phyloP scores from a whole-genome alignment of 2,113 vertebrate genomes.

The Spilogale gracilis region DNA sequence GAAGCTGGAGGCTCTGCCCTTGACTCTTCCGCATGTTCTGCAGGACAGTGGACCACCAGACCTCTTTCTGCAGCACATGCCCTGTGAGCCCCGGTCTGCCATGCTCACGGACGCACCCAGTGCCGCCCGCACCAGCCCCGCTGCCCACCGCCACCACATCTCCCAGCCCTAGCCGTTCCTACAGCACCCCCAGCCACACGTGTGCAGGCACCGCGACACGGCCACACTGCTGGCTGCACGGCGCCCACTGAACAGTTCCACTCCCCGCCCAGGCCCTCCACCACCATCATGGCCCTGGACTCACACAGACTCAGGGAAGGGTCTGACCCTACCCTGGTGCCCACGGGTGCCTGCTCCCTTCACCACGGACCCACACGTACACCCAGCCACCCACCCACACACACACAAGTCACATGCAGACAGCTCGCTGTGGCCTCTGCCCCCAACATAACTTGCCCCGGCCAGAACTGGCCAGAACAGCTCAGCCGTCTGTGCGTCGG shows the following conservation, averaged over 20 bases:
- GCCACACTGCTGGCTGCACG: not conserved
- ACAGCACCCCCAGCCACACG: not conserved
- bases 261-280: not conserved
- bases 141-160: not conserved
- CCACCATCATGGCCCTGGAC: not conserved
- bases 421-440: not conserved
- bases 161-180: not conserved
- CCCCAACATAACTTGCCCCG: not conserved
- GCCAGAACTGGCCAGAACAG: not conserved
- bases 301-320: not conserved
- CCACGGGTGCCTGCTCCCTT: not conserved
- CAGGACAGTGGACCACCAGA: constrained; percentile 63
- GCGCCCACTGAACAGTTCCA: not conserved
- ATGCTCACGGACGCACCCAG: not conserved
- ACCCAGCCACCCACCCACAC: not conserved
- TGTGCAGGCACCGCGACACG: not conserved
- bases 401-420: not conserved
- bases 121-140: not conserved
- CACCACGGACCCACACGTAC: not conserved
- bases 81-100: not conserved
- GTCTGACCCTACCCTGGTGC: not conserved
- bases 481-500: not conserved
- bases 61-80: constrained; percentile 47
- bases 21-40: constrained; percentile 37
- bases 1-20: not conserved